Evolutionary conservation across 2,797 vertebrate genomes (phyloP).

Genomic region (Pipistrellus pipistrellus): DNA sequence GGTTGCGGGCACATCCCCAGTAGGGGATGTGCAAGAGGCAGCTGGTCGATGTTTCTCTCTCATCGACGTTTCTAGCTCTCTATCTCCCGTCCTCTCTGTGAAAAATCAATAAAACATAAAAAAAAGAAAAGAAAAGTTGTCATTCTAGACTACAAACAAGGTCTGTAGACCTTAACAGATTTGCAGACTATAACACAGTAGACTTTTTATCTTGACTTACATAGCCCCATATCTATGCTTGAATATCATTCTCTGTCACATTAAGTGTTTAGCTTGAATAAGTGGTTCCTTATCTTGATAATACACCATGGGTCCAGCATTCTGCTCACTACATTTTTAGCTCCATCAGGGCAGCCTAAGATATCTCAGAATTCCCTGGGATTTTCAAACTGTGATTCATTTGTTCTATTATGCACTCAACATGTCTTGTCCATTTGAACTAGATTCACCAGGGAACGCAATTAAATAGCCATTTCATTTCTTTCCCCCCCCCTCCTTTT

Average conservation of each 20-base stretch:
- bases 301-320: slow-evolving; percentile 93
- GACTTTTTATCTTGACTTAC: slow-evolving; percentile 91
- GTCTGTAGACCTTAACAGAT: slow-evolving; percentile 82
- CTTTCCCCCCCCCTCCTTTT: slow-evolving; percentile 7
- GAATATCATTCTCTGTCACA: slow-evolving; percentile 95
- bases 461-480: slow-evolving; percentile 80
- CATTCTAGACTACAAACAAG: slow-evolving; percentile 37
- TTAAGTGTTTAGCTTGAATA: slow-evolving; percentile 95
- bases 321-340: slow-evolving; percentile 90
- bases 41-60: too few relatives aligned
- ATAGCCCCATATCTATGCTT: slow-evolving; percentile 92
- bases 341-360: slow-evolving; percentile 88
- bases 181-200: slow-evolving; percentile 90
- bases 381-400: slow-evolving; percentile 89
- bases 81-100: too few relatives aligned
- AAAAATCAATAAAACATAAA: too few relatives aligned
- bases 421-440: slow-evolving; percentile 90
- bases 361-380: slow-evolving; percentile 89
- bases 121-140: neutral
- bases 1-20: too few relatives aligned
- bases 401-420: slow-evolving; percentile 90
- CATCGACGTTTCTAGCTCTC: too few relatives aligned
- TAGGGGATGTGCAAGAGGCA: too few relatives aligned
- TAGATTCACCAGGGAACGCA: slow-evolving; percentile 86
- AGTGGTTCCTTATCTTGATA: slow-evolving; percentile 94